These are phyloP conservation scores for Parthenolecanium corni DNA, from an alignment of 2,888 invertebrate genomes.

Conservation along the genomic window DNA sequence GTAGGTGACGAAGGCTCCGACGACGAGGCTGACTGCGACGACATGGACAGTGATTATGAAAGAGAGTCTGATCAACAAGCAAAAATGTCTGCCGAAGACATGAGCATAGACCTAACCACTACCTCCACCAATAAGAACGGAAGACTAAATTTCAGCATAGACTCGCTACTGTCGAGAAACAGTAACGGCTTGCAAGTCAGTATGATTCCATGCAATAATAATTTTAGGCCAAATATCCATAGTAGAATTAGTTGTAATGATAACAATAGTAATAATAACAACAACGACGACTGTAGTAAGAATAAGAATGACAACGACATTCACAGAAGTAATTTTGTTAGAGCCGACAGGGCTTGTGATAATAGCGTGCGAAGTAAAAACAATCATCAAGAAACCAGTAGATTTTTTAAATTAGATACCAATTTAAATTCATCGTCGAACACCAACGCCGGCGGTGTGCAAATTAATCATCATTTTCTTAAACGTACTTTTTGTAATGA, in stretches of 20 bases:
- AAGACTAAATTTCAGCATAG: constrained; percentile 76
- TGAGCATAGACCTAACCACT: constrained; percentile 44
- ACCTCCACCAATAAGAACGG: constrained; percentile 45
- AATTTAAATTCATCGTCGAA: constrained; percentile 8
- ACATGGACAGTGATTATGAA: constrained; percentile 72
- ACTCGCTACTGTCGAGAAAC: constrained; percentile 60
- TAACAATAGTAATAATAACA: constrained; percentile 1
- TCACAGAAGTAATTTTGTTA: neutral
- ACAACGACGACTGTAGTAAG: constrained; percentile 1
- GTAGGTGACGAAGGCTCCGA: constrained; percentile 66
- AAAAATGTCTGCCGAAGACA: constrained; percentile 36
- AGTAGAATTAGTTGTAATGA: constrained; percentile 9
- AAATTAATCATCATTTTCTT: constrained; percentile 14
- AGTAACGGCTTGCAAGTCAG: constrained; percentile 19
- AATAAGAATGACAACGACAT: constrained; percentile 10
- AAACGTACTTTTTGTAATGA: constrained; percentile 21
- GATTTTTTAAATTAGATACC: constrained; percentile 7
- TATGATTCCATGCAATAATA: constrained; percentile 6
- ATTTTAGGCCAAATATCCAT: neutral
- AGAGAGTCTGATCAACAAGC: constrained; percentile 41
- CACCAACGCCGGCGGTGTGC: constrained; percentile 4
- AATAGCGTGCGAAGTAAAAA: neutral
- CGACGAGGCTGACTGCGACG: constrained; percentile 57
- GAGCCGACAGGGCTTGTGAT: constrained; percentile 20
- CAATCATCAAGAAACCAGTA: constrained; percentile 5